These are phyloP conservation scores for Pelmatolapia mariae DNA, from an alignment of 2,113 vertebrate genomes.

Conservation along the genomic window DNA sequence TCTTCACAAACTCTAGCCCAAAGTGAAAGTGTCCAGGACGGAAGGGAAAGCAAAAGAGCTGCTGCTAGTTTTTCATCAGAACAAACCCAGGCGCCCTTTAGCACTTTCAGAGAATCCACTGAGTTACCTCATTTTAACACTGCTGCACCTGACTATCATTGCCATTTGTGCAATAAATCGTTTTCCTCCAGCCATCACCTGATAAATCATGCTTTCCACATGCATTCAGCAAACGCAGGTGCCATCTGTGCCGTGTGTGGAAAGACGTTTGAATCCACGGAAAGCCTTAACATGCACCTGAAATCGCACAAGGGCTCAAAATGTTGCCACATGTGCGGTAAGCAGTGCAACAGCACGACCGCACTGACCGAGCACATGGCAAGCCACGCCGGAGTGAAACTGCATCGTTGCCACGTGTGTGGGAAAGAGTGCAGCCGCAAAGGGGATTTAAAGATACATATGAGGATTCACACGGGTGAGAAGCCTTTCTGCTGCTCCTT, in stretches of 20 bases:
- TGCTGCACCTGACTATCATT: not conserved
- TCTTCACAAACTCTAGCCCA: not conserved
- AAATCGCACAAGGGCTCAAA: slow-evolving; percentile 28
- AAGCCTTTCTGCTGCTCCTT: slow-evolving; percentile 53
- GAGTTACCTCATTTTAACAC: not conserved
- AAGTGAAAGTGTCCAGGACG: not conserved
- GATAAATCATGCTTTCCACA: slow-evolving; percentile 23
- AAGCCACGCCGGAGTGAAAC: slow-evolving; percentile 45
- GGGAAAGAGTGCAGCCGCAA: slow-evolving; percentile 56
- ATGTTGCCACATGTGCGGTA: slow-evolving; percentile 38
- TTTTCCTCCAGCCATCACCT: slow-evolving; percentile 33
- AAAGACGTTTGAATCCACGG: not conserved
- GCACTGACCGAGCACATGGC: slow-evolving; percentile 40
- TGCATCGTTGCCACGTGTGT: slow-evolving; percentile 46
- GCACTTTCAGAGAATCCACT: not conserved
- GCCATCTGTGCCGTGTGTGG: slow-evolving; percentile 38
- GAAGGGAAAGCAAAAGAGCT: not conserved
- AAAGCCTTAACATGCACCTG: slow-evolving; percentile 13
- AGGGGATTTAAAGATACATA: slow-evolving; percentile 57
- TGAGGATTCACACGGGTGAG: slow-evolving; percentile 61
- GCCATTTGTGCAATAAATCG: slow-evolving; percentile 14
- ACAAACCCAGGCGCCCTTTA: not conserved
- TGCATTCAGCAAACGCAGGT: not conserved
- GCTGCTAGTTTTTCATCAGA: not conserved
- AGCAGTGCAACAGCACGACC: slow-evolving; percentile 10